These are phyloP conservation scores for Naja naja DNA, from an alignment of 2,113 vertebrate species.

Conservation along the genomic window DNA sequence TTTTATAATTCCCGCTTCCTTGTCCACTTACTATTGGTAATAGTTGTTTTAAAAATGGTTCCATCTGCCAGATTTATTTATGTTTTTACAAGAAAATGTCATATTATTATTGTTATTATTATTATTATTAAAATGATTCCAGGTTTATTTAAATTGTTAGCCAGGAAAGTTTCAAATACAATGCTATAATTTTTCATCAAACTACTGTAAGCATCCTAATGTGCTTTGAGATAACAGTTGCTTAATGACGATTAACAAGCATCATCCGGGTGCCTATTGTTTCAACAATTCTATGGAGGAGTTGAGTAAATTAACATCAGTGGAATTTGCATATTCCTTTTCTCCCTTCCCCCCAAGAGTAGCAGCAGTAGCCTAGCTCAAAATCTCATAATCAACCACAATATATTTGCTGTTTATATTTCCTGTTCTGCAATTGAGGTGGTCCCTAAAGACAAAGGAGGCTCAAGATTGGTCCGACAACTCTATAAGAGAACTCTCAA, in stretches of 20 bases:
- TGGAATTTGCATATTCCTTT: constrained; percentile 46
- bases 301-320: constrained; percentile 59
- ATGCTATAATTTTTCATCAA: neutral
- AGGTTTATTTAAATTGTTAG: neutral
- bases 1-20: neutral
- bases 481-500: constrained; percentile 84
- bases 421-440: constrained; percentile 65
- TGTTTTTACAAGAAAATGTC: neutral
- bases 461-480: constrained; percentile 77
- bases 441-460: constrained; percentile 75
- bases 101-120: neutral
- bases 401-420: constrained; percentile 69
- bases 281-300: constrained; percentile 38
- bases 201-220: neutral
- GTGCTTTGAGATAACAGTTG: constrained; percentile 1
- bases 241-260: neutral
- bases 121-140: neutral
- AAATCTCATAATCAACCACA: constrained; percentile 68
- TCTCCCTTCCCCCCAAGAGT: constrained; percentile 28
- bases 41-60: neutral
- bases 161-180: neutral
- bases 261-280: constrained; percentile 38
- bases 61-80: neutral
- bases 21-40: neutral
- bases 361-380: constrained; percentile 23